Evolutionary conservation across 2,888 invertebrate genomes (phyloP), one percentile per base, ranked within the genome.

Genomic region (Exephanes ischioxanthus): DNA sequence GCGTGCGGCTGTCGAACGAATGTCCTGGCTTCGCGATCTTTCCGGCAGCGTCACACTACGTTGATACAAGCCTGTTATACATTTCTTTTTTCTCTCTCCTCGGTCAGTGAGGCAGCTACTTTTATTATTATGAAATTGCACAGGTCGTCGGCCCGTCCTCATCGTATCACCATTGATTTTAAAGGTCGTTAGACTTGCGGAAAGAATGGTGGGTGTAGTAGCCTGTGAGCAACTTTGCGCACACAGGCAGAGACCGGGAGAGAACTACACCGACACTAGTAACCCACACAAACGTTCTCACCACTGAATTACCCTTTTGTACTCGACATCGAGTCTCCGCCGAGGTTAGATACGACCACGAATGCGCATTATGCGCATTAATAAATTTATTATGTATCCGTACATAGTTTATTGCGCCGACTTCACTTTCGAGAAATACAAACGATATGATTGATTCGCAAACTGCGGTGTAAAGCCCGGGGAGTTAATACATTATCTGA

Each of bases 151-250:
- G 78, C 87, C 89, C 83, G 83, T 85, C 75, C 83, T 79, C 86
- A 77, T 61, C 73, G 66, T 86, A 88, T 89, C 85, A 83, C 80
- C 84, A 85, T 88, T 88, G 83, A 87, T 86, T 89, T 87, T 87
- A 87, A 86, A 89, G 88, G 89, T 88, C 89, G 83, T 89, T 88
- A 88, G 86, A 87, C 89, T 88, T 84, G 80, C 82, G 80, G 83
- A 61, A 70, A 80, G 82, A 86, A 81, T 83, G 68, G 80, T 82
- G 77, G 84, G 75, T 81, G 86, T 76, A 5, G 16, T 70, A 19
- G 80, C 61, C 73, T 63, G 83, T 78, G 30, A 73, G 51, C 16
- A 45, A 63, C 45, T 58, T 78, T 61, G 58, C 55, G 41, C 51
- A 22, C 61, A 63, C 14, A 45, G 4, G 2, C 19, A 19, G 33